Percentiles rank a stretch among this genome's conserved stretches.
Conservation (phyloP, 2,888 invertebrate genomes). For the Drosophila cracens region DNA sequence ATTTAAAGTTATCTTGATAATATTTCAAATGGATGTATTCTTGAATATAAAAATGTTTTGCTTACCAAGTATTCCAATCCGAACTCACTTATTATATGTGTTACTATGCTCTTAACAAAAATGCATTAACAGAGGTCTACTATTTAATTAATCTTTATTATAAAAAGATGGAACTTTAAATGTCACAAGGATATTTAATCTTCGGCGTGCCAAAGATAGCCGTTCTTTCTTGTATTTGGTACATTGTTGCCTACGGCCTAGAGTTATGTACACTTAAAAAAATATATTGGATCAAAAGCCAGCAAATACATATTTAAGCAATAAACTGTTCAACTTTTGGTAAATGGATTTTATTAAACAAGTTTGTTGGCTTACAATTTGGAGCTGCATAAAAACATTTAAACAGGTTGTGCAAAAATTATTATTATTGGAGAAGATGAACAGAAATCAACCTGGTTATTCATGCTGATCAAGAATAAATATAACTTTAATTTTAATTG, state of each 20-base stretch:
- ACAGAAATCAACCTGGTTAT: background rate
- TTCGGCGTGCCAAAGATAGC: background rate
- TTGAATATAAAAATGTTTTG: background rate
- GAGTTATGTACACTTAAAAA: conserved; percentile 9
- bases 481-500: background rate
- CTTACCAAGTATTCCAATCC: background rate
- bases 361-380: background rate
- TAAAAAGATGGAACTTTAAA: too few species aligned
- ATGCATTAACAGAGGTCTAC: too few species aligned
- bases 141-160: background rate
- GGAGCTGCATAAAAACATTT: background rate
- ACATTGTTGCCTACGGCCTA: conserved; percentile 25
- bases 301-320: background rate
- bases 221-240: background rate
- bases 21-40: background rate
- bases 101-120: background rate
- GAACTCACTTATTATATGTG: background rate
- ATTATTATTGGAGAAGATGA: background rate
- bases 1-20: background rate
- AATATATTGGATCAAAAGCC: background rate
- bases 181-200: background rate
- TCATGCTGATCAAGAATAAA: background rate
- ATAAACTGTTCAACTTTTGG: background rate
- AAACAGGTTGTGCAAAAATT: background rate
- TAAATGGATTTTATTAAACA: background rate